A percentile compares a stretch with the other conserved stretches of the same genome.
These are phyloP conservation scores for fruit fly (Drosophila melanogaster) DNA, from an alignment of 1,140 invertebrate species.

Conservation along the genomic window Release_6_plus_ISO1_MT NT_033779.5:19422001-19422500, in stretches of 20 bases:
- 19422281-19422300: conserved; percentile 65
- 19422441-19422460: conserved; percentile 51
- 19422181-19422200: conserved; percentile 39
- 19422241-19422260: conserved; percentile 41
- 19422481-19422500: conserved; percentile 38
- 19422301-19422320: conserved; percentile 3
- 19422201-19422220: neutral
- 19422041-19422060: neutral
- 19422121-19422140: conserved; percentile 16
- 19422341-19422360: conserved; percentile 5
- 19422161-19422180: conserved; percentile 69
- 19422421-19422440: conserved; percentile 28
- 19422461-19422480: conserved; percentile 37
- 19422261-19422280: conserved; percentile 52
- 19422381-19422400: conserved; percentile 10
- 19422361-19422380: conserved; percentile 19
- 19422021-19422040: too few species aligned
- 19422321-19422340: conserved; percentile 59
- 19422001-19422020: too few species aligned
- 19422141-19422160: conserved; percentile 69
- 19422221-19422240: conserved; percentile 20
- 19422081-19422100: conserved; percentile 19
- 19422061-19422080: conserved; percentile 1
- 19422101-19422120: conserved; percentile 12
- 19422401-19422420: conserved; percentile 3